Evolutionary conservation across 2,888 invertebrate genomes (phyloP).

Genomic region (Scrobipalpa costella): DNA sequence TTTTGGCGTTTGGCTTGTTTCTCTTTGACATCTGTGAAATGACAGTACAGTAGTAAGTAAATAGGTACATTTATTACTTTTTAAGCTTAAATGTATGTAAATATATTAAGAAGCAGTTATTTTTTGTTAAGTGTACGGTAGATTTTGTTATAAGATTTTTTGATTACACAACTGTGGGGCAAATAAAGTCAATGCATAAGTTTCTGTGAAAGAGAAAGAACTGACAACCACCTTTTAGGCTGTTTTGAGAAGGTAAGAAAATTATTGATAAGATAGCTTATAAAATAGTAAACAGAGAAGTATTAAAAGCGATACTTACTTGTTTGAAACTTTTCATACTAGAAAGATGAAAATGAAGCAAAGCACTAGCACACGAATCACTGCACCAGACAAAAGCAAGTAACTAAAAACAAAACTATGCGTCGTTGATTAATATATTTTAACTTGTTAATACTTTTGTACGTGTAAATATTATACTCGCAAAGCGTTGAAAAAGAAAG

Average conservation of each 20-base stretch:
- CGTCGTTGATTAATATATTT: not conserved
- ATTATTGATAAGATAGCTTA: not conserved
- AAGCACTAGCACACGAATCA: conserved; percentile 40
- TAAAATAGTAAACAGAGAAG: not conserved
- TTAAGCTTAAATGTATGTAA: conserved; percentile 19
- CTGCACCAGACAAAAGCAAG: conserved; percentile 42
- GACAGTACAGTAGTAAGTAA: conserved; percentile 53
- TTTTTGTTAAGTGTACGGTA: conserved; percentile 29
- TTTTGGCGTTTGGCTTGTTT: conserved; percentile 64
- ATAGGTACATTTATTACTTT: conserved; percentile 25
- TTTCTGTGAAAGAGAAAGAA: not conserved
- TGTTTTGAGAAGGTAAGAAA: not conserved
- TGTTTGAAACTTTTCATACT: conserved; percentile 21
- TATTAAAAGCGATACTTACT: conserved; percentile 27
- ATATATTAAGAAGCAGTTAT: conserved; percentile 34
- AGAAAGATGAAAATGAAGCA: conserved; percentile 37
- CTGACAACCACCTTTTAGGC: not conserved
- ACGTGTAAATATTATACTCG: not conserved
- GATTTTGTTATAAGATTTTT: not conserved
- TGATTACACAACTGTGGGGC: not conserved
- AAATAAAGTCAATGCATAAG: not conserved
- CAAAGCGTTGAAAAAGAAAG: too few relatives aligned
- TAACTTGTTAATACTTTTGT: not conserved
- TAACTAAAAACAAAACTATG: not conserved
- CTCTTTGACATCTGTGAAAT: conserved; percentile 72